These are phyloP conservation scores for Psittacus erithacus DNA, from an alignment of 2,113 vertebrate species.

Conservation along the genomic window DNA sequence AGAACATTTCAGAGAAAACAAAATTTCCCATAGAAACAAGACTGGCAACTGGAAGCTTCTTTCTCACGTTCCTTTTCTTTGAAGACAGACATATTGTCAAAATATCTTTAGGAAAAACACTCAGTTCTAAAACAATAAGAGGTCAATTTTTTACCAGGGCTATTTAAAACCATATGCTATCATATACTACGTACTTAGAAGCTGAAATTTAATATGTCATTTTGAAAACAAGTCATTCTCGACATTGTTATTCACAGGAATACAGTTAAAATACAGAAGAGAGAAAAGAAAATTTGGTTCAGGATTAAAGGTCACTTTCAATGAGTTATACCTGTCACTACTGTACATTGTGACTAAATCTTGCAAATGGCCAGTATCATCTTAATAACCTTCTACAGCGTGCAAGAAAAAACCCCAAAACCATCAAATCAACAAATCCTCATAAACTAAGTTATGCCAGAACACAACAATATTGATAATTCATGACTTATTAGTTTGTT, in stretches of 20 bases:
- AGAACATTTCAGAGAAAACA: background rate
- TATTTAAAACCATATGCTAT: background rate
- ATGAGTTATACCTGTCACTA: background rate
- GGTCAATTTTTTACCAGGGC: background rate
- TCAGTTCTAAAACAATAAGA: background rate
- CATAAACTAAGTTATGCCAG: background rate
- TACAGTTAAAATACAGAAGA: background rate
- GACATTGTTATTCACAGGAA: background rate
- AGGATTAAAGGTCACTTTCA: background rate
- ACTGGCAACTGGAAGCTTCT: background rate
- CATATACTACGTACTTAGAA: background rate
- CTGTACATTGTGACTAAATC: background rate
- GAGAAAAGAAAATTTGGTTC: background rate
- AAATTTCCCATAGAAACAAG: background rate
- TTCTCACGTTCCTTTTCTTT: background rate
- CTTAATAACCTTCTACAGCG: background rate
- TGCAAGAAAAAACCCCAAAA: background rate
- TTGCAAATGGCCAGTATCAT: background rate
- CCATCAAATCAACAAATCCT: accelerated
- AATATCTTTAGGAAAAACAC: background rate
- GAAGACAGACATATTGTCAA: background rate
- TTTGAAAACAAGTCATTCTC: background rate
- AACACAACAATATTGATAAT: background rate
- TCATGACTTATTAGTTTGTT: background rate
- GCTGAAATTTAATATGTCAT: background rate